Evolutionary conservation across 1,140 invertebrate genomes (phyloP).

Genomic region (Drosophila santomea): DNA sequence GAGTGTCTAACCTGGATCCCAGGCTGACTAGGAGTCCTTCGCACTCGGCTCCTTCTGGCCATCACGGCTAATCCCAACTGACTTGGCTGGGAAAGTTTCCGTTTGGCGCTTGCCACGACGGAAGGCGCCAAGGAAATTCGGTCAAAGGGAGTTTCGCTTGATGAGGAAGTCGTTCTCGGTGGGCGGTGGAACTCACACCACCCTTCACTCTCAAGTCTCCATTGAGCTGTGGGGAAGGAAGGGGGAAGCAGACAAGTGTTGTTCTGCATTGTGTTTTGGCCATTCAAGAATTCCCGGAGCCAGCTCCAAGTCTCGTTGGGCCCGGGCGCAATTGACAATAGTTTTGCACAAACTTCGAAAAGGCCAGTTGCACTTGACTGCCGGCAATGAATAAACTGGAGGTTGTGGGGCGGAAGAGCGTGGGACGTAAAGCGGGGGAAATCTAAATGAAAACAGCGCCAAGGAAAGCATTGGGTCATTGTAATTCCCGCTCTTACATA

Average conservation of each 20-base stretch:
- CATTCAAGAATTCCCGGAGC: conserved; percentile 36
- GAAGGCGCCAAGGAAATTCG: conserved; percentile 64
- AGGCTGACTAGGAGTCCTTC: background rate
- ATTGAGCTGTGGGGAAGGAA: conserved; percentile 7
- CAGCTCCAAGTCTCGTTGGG: conserved; percentile 5
- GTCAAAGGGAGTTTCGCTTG: conserved; percentile 55
- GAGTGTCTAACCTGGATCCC: conserved; percentile 22
- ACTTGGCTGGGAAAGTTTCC: conserved; percentile 69
- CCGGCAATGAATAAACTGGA: conserved; percentile 43
- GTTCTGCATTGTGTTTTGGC: conserved; percentile 49
- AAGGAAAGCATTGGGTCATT: conserved; percentile 54
- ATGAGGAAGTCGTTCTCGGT: conserved; percentile 56
- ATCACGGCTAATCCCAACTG: conserved; percentile 62
- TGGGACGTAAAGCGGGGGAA: conserved; percentile 5
- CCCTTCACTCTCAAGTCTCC: background rate
- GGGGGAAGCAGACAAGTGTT: conserved; percentile 52
- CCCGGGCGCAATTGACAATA: conserved; percentile 61
- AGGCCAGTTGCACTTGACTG: conserved; percentile 46
- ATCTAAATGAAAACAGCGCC: conserved; percentile 24
- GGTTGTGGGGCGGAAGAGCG: conserved; percentile 27
- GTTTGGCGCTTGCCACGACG: conserved; percentile 43
- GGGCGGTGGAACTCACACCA: conserved; percentile 18
- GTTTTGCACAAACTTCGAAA: conserved; percentile 50
- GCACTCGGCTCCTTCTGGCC: background rate
- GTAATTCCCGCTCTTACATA: conserved; percentile 47